A percentile compares a stretch with the other conserved stretches of the same genome.
phyloP scores from a whole-genome alignment of 2,113 vertebrate genomes.

The Hydropotes inermis region DNA sequence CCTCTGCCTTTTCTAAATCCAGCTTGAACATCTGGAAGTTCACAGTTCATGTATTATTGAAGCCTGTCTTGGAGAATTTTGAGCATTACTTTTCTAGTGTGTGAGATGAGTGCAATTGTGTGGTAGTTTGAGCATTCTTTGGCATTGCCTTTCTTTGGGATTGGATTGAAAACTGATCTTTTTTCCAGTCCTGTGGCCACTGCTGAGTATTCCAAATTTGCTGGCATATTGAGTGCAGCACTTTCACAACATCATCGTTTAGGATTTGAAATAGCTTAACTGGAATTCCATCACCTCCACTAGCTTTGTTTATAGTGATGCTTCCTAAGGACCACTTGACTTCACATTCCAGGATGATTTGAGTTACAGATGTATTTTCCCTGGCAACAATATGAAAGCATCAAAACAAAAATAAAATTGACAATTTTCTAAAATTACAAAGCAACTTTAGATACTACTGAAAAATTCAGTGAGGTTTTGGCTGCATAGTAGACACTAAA shows the following conservation, averaged over 20 bases:
- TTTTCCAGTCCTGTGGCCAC: neutral
- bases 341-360: neutral
- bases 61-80: neutral
- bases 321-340: neutral
- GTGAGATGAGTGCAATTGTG: neutral
- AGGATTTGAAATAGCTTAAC: neutral
- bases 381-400: neutral
- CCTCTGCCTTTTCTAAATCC: neutral
- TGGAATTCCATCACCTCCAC: neutral
- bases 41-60: accelerated
- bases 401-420: neutral
- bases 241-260: neutral
- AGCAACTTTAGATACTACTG: neutral
- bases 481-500: neutral
- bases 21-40: neutral
- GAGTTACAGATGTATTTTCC: neutral
- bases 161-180: neutral
- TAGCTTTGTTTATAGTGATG: neutral
- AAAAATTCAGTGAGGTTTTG: neutral
- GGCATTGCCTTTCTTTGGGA: neutral
- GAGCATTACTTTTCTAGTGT: neutral
- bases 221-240: neutral
- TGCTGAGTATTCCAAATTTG: neutral
- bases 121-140: neutral
- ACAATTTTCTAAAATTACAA: neutral